Evolutionary conservation across 2,888 invertebrate genomes (phyloP), one percentile per base, ranked within the genome.

Genomic region (Cephus nigrinus): DNA sequence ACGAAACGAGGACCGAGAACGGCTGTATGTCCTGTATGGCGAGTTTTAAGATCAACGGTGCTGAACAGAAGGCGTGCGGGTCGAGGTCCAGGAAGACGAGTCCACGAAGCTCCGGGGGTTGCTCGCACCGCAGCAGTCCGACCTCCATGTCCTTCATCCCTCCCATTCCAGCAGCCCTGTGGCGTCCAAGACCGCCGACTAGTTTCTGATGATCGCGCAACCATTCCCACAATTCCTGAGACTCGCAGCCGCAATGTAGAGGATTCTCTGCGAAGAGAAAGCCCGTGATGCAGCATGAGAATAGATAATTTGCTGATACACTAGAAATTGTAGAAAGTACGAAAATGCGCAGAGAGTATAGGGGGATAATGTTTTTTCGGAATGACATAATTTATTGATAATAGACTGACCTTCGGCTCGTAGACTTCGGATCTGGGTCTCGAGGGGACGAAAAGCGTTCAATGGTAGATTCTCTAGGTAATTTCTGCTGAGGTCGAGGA

Each of bases 171-270:
- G 81, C 80, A 40, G 85, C 85, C 78, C 94, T 93, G 80, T 92
- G 91, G 87, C 94, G 93, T 85, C 93, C 90, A 88, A 93, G 93
- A 86, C 93, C 93, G 79, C 92, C 88, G 36, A 96, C 93, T 79
- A 96, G 93, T 92, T 97, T 97, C 88, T 95, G 94, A 92, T 98
- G 97, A 91, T 97, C 96, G 88, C 96, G 94, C 90, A 98, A 93
- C 98, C 98, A 98, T 92, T 96, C 96, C 97, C 98, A 97, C 74
- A 97, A 94, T 90, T 97, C 96, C 92, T 97, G 96, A 80, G 97
- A 95, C 90, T 97, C 97, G 91, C 98, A 98, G 88, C 95, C 96
- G 92, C 98, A 98, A 82, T 95, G 95, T 85, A 98, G 93, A 73
- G 98, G 98, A 92, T 98, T 98, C 89, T 96, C 97, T 97, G 93